Conservation (phyloP, 2,888 invertebrate species). For the Pachycephus smyrnensis region DNA sequence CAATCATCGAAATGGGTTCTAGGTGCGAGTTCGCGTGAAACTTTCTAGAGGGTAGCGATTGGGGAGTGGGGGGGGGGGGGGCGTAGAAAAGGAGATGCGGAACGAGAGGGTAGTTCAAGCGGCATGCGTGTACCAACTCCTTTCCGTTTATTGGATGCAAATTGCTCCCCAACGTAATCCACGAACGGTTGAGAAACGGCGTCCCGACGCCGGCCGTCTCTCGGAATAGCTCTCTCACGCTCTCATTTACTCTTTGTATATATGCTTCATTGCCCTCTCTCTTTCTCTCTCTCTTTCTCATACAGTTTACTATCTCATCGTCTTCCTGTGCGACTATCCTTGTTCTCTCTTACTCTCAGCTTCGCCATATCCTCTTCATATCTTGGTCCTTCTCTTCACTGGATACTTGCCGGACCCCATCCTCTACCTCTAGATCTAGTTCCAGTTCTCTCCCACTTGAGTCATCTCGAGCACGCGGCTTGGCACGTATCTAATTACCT, state of each 20-base stretch:
- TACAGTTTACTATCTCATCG: slow-evolving; percentile 19
- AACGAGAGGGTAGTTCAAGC: slow-evolving; percentile 6
- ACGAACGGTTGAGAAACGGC: background rate
- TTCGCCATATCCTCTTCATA: background rate
- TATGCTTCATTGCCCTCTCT: slow-evolving; percentile 15
- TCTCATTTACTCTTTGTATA: slow-evolving; percentile 15
- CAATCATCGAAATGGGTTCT: background rate
- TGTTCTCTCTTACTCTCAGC: background rate
- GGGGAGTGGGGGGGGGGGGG: background rate
- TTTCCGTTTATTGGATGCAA: slow-evolving; percentile 29
- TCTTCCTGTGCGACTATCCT: slow-evolving; percentile 16
- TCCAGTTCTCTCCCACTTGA: slow-evolving; percentile 12
- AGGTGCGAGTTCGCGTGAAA: background rate
- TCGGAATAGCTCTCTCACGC: background rate
- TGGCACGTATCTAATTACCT: slow-evolving; percentile 51
- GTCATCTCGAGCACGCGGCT: slow-evolving; percentile 30
- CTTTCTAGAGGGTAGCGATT: background rate
- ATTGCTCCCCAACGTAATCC: slow-evolving; percentile 27
- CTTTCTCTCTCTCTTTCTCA: slow-evolving; percentile 20
- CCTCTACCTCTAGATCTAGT: slow-evolving; percentile 9
- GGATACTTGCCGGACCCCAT: slow-evolving; percentile 10
- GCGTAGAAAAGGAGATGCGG: slow-evolving; percentile 17
- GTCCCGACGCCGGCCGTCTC: slow-evolving; percentile 5
- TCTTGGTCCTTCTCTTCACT: slow-evolving; percentile 10
- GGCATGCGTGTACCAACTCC: background rate